Conservation (phyloP, 2,113 vertebrate species). For the Tachuris rubrigastra region DNA sequence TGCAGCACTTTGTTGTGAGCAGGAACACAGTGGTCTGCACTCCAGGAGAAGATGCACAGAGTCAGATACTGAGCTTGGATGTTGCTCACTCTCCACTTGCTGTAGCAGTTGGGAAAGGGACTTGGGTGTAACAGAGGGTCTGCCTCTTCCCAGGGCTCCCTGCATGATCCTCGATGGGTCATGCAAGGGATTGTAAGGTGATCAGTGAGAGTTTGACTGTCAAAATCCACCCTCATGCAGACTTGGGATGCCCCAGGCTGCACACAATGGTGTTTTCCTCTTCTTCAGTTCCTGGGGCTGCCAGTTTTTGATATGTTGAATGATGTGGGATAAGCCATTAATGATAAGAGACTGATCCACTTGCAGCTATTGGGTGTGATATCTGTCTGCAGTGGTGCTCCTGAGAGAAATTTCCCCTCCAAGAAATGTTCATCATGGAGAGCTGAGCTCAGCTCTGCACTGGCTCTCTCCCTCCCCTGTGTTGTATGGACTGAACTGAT, state of each 20-base stretch:
- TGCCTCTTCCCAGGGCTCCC: neutral
- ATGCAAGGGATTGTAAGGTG: neutral
- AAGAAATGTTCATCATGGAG: neutral
- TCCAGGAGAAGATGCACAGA: neutral
- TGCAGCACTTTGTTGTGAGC: neutral
- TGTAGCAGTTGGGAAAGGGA: neutral
- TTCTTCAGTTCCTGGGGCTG: neutral
- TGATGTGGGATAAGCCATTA: neutral
- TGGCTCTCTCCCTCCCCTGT: rapidly evolving
- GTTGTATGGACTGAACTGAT: neutral
- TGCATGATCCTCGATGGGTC: neutral
- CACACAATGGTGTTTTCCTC: neutral
- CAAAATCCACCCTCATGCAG: neutral
- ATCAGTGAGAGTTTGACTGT: neutral
- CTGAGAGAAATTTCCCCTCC: neutral
- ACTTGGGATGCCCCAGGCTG: neutral
- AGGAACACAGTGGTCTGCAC: rapidly evolving
- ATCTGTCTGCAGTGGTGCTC: neutral
- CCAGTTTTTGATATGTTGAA: neutral
- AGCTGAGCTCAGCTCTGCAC: neutral
- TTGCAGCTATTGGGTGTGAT: neutral
- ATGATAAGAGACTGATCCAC: neutral
- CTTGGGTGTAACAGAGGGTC: neutral
- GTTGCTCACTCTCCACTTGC: neutral
- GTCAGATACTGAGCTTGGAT: neutral